Conservation (phyloP, 2,797 vertebrate genomes). For the Parotocinclus haroldoi region DNA sequence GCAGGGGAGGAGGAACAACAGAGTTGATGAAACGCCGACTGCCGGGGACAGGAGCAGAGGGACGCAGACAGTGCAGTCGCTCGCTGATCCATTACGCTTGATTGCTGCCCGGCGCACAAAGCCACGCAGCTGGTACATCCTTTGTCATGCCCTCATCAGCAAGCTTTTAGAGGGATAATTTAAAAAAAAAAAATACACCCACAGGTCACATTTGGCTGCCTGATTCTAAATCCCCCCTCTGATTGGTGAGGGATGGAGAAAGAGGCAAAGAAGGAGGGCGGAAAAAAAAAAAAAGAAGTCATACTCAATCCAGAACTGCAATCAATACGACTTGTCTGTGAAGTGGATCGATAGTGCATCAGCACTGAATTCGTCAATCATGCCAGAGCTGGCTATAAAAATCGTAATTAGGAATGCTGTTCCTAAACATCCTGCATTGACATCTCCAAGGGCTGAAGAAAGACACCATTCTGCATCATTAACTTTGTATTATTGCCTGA, state of each 20-base stretch:
- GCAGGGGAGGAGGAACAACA: slow-evolving; percentile 65
- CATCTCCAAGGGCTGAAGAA: slow-evolving; percentile 72
- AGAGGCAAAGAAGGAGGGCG: slow-evolving; percentile 23
- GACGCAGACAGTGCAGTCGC: slow-evolving; percentile 43
- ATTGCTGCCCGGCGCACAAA: slow-evolving; percentile 68
- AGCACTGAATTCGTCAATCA: slow-evolving; percentile 79
- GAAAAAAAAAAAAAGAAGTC: slow-evolving; percentile 53
- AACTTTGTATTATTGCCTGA: slow-evolving; percentile 81
- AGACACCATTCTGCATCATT: slow-evolving; percentile 79
- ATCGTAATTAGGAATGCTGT: slow-evolving; percentile 76
- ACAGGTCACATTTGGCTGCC: slow-evolving; percentile 71
- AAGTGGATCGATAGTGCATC: slow-evolving; percentile 78
- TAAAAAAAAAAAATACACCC: slow-evolving; percentile 56
- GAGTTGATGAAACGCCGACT: slow-evolving; percentile 62
- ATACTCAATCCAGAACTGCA: slow-evolving; percentile 73
- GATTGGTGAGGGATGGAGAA: slow-evolving; percentile 59
- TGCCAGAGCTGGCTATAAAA: slow-evolving; percentile 73
- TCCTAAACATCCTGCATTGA: slow-evolving; percentile 80
- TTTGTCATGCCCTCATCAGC: slow-evolving; percentile 61
- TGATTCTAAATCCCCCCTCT: slow-evolving; percentile 70
- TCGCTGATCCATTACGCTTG: slow-evolving; percentile 65
- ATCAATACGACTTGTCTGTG: slow-evolving; percentile 82
- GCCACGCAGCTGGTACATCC: slow-evolving; percentile 67
- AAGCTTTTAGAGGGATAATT: slow-evolving; percentile 64
- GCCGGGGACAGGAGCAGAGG: slow-evolving; percentile 52